Base-by-base conservation (phyloP, 2,113 vertebrate species). In the Ardeotis arabs region DNA sequence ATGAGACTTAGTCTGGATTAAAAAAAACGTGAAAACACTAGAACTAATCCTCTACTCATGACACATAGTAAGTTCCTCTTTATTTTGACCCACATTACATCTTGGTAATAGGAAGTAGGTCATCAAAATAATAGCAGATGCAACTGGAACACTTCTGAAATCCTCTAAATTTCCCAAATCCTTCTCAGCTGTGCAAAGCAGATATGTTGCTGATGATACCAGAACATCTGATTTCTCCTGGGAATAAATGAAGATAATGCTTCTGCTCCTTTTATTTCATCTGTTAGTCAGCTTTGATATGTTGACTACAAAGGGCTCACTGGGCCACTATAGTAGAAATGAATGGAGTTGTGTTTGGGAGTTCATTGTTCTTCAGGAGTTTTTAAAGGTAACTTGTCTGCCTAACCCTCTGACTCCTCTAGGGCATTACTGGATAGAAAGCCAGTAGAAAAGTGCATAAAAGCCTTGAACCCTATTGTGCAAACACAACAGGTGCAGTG, bases 101-200 rank as follows among this genome's bases (percentile, higher is more conserved):
- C 82, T 72, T 87, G 55, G 37, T 66, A 52, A 64, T 47, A 70
- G 67, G 90, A 95, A 88, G 20, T 77, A 80, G 75, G 78, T 84
- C 63, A 93, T 86, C 41, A 88, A 90, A 96, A 87, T 79, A 84
- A 72, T 29, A 87, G 41, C 86, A 89, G 80, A 75, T 89, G 66
- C 24, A 82, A 33, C 70, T 67, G 68, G 45, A 67, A 79, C 45
- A 41, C 41, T 80, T 85, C 0, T n/a, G 52, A 92, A 89, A 89
- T 82, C 39, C 63, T 85, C 58, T 23, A 25, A 49, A 55, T 90
- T 96, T 95, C 60, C 67, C 86, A 88, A 88, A 95, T 86, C 70
- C 60, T 84, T 49, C 55, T 88, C 63, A 88, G 50, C n/a, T 87
- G 45, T n/a, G 37, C 35, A 83, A 88, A 80, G 63, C 45, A 83